phyloP scores from a whole-genome alignment of 2,888 invertebrate species.

The Thera obeliscata region DNA sequence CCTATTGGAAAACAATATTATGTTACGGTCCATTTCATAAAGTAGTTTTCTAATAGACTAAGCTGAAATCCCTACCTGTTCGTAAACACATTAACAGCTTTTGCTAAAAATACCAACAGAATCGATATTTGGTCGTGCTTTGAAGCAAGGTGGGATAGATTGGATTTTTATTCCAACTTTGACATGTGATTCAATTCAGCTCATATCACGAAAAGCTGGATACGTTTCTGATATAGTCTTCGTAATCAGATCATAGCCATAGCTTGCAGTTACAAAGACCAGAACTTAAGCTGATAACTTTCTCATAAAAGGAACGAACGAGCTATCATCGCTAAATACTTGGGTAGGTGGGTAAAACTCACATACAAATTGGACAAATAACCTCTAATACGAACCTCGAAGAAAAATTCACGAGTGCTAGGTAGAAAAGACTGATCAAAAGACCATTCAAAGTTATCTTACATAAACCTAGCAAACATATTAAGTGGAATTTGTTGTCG shows the following conservation, averaged over 20 bases:
- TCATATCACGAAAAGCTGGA: no score
- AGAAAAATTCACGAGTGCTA: neutral
- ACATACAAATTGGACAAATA: neutral
- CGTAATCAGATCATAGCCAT: no score
- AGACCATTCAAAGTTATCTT: neutral
- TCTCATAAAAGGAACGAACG: no score
- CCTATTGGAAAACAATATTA: constrained; percentile 41
- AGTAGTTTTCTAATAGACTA: constrained; percentile 7
- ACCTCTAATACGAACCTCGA: neutral
- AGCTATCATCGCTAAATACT: neutral
- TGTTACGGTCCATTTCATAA: constrained; percentile 32
- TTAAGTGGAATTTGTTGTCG: neutral
- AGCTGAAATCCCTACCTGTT: neutral
- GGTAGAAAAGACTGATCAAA: neutral
- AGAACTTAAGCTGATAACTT: no score
- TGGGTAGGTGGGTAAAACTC: neutral
- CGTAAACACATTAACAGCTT: neutral
- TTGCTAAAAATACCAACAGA: no score
- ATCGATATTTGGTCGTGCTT: no score
- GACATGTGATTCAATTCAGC: no score
- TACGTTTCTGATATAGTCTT: no score
- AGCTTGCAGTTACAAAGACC: no score
- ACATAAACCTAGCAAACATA: neutral
- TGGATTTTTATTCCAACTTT: no score
- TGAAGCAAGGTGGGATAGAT: no score